phyloP scores from a whole-genome alignment of 2,113 vertebrate species.

The Potamarius usumacintae region DNA sequence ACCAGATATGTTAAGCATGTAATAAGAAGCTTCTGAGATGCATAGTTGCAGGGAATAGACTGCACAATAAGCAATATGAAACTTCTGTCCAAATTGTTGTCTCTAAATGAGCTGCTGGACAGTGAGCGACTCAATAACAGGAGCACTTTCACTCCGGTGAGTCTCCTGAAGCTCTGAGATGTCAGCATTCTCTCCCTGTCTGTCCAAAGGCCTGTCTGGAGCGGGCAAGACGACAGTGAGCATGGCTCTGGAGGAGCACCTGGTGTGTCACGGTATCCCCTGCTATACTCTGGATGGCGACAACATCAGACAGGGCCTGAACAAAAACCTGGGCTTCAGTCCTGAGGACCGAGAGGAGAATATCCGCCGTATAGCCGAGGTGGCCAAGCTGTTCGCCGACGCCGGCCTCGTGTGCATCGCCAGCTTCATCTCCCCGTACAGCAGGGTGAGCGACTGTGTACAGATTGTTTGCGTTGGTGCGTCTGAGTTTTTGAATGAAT shows the following conservation, averaged over 20 bases:
- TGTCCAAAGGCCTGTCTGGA: constrained; percentile 83
- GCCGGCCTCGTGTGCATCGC: constrained; percentile 95
- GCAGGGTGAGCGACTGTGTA: constrained; percentile 75
- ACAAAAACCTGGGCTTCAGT: constrained; percentile 95
- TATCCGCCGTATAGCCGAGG: constrained; percentile 93
- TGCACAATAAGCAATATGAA: background rate
- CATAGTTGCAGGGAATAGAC: background rate
- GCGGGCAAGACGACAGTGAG: constrained; percentile 97
- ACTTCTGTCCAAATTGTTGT: background rate
- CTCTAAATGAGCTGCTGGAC: background rate
- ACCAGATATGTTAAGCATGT: background rate
- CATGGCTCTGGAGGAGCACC: constrained; percentile 96
- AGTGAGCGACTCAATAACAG: background rate
- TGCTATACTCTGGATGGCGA: constrained; percentile 97
- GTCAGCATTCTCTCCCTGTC: background rate
- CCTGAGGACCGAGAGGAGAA: constrained; percentile 97
- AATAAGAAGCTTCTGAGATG: background rate
- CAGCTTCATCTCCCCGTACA: constrained; percentile 96
- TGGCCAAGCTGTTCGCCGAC: constrained; percentile 94
- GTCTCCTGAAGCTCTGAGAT: too few species aligned
- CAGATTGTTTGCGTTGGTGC: background rate
- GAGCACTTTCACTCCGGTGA: background rate
- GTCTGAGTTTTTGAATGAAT: background rate
- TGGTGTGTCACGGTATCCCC: constrained; percentile 95
- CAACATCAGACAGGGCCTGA: constrained; percentile 96